Evolutionary conservation across 2,113 vertebrate species (phyloP), one percentile per base, ranked within the genome.

Genomic region (Psophia crepitans): DNA sequence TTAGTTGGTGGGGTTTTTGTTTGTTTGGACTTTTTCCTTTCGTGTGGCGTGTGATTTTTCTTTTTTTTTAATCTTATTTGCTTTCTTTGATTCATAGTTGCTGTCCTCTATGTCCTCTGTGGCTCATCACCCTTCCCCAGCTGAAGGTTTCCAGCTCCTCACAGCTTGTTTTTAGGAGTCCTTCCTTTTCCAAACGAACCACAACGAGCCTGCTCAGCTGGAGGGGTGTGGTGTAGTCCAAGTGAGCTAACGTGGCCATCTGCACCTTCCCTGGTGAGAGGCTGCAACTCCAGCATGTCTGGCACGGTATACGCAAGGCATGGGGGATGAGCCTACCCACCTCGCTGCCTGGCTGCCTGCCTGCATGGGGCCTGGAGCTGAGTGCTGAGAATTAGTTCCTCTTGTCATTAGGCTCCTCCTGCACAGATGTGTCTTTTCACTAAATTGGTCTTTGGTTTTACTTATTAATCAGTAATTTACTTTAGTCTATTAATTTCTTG

Each of bases 321-420:
- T 30, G 0, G 1, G 57, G 56, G 56, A 48, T 75, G 51, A 9
- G 16, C 30, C 6, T 16, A 4, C 54, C 60, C 61, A 24, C 32
- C 32, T 48, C 0, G 0, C 80, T 41, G 43, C 64, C 56, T 24
- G 39, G 6, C 30, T 24, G 30, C 23, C 41, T 32, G 37, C 46
- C 44, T 6, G 1, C 0, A 0, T 0, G 9, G 24, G 27, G 32
- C 2, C 48, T 23, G 14, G 21, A 44, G 41, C 46, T 27, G 19
- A 51, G 35, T 1, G 14, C 37, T 49, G 39, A 39, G 20, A 68
- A 32, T 28, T 4, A 28, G 12, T 8, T 65, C 54, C 54, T 46
- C 41, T 27, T 27, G 35, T 23, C 57, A 57, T 61, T 43, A 18
- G 10, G 41, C 20, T 77, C 37, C 20, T 63, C 16, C 44, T 87